Percentiles rank a stretch among this genome's conserved stretches.
phyloP scores from a whole-genome alignment of 2,888 invertebrate genomes.

The Habrosyne pyritoides region DNA sequence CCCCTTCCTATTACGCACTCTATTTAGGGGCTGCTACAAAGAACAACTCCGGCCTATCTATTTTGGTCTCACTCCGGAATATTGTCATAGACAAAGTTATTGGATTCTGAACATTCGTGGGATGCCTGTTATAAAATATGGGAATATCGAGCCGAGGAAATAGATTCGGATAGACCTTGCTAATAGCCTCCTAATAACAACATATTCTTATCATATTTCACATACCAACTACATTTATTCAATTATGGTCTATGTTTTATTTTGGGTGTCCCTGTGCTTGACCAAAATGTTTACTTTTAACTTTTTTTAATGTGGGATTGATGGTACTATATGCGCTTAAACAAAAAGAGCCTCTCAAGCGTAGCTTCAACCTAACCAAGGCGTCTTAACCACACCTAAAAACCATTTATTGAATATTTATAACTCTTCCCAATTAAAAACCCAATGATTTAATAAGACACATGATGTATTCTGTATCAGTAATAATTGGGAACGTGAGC shows the following conservation, averaged over 20 bases:
- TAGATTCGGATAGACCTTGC: slow-evolving; percentile 10
- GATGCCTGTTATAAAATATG: slow-evolving; percentile 34
- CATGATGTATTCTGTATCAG: slow-evolving; percentile 34
- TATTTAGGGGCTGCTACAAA: slow-evolving; percentile 82
- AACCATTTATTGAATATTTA: background rate
- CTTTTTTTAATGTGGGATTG: no score
- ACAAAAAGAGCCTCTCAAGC: no score
- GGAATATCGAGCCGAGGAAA: slow-evolving; percentile 35
- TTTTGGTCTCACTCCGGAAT: slow-evolving; percentile 76
- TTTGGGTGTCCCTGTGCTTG: no score
- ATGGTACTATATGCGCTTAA: no score
- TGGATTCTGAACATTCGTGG: slow-evolving; percentile 60
- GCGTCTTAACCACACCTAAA: no score
- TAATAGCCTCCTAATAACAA: background rate
- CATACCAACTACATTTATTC: no score
- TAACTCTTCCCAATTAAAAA: slow-evolving; percentile 10
- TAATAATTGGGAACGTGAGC: slow-evolving; percentile 31
- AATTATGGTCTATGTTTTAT: no score
- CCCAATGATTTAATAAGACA: slow-evolving; percentile 20
- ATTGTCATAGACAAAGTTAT: slow-evolving; percentile 75
- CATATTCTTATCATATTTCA: no score
- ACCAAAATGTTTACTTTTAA: no score
- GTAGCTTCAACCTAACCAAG: no score
- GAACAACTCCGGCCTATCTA: slow-evolving; percentile 77
- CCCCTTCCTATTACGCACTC: slow-evolving; percentile 81